These are phyloP conservation scores for Athalia rosae DNA, from an alignment of 2,888 invertebrate genomes.

Conservation along the genomic window DNA sequence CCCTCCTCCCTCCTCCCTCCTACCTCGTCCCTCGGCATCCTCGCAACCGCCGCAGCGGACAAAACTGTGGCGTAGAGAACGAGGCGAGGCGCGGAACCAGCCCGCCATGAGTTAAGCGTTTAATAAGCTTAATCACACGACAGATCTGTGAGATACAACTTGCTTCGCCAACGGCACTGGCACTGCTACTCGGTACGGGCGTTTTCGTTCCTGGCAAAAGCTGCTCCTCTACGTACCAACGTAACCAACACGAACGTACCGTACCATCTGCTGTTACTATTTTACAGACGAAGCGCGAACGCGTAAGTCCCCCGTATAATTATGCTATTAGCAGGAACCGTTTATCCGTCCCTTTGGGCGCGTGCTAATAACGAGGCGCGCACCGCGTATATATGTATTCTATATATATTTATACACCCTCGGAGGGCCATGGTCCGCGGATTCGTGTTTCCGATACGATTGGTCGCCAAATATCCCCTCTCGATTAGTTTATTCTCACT, in stretches of 20 bases:
- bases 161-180: constrained; percentile 64
- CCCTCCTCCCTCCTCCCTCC: constrained; percentile 42
- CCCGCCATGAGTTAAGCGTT: constrained; percentile 72
- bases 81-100: constrained; percentile 54
- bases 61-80: constrained; percentile 53
- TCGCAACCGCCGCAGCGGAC: constrained; percentile 51
- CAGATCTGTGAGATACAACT: constrained; percentile 74
- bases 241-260: constrained; percentile 48
- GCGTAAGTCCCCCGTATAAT: constrained; percentile 45
- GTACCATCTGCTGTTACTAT: constrained; percentile 73
- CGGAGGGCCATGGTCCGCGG: constrained; percentile 7
- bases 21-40: constrained; percentile 39
- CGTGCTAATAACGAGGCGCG: constrained; percentile 41
- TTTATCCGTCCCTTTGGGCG: constrained; percentile 45
- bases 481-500: too few relatives aligned
- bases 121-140: constrained; percentile 74
- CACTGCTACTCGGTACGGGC: constrained; percentile 18
- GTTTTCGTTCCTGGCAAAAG: background rate
- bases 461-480: background rate
- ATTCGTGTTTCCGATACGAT: constrained; percentile 5
- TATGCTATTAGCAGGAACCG: constrained; percentile 44
- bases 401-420: background rate
- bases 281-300: constrained; percentile 61
- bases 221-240: constrained; percentile 43
- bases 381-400: too few relatives aligned